phyloP scores from a whole-genome alignment of 2,888 invertebrate species.

The Rotaria macrura region DNA sequence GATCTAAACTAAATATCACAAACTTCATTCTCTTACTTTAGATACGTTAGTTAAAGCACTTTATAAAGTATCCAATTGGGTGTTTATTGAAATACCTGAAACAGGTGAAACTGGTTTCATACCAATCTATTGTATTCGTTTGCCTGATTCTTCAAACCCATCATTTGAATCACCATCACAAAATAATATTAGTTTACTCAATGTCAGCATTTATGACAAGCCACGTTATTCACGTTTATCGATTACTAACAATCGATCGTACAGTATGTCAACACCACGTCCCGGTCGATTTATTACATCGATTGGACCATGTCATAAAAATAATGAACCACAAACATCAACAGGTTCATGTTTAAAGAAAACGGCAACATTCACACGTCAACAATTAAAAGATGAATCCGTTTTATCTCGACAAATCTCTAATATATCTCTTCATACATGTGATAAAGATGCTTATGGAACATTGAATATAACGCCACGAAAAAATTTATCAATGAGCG shows the following conservation, averaged over 20 bases:
- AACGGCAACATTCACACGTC: background rate
- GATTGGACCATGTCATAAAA: background rate
- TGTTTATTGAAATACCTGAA: background rate
- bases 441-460: background rate
- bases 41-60: background rate
- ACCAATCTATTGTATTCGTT: background rate
- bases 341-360: background rate
- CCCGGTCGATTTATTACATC: background rate
- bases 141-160: background rate
- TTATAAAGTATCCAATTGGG: background rate
- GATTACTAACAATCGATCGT: background rate
- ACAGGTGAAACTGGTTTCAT: background rate
- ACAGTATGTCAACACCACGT: background rate
- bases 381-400: background rate
- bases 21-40: no score
- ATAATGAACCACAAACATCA: background rate
- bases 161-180: background rate
- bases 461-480: background rate
- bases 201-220: background rate
- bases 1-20: no score
- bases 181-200: constrained; percentile 14
- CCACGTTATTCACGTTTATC: constrained; percentile 1
- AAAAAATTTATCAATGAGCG: background rate
- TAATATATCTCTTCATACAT: background rate
- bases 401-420: constrained; percentile 1